Evolutionary conservation across 1,140 invertebrate species (phyloP).

Genomic region (Drosophila arizonae): DNA sequence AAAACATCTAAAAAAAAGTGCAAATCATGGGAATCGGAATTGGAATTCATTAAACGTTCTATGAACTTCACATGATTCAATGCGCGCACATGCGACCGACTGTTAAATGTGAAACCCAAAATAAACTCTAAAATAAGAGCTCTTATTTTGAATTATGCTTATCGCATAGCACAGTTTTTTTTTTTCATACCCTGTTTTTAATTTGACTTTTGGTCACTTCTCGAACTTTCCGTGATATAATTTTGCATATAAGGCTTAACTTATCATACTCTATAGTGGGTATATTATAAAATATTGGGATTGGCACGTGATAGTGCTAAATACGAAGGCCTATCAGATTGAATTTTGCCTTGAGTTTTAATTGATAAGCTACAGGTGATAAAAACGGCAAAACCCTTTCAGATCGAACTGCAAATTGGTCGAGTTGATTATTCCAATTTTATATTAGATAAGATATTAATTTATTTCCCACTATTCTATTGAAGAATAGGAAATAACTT

Average conservation of each 20-base stretch:
- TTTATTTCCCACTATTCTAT: constrained; percentile 16
- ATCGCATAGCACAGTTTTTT: constrained; percentile 28
- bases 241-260: neutral
- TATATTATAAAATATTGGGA: constrained; percentile 28
- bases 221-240: constrained; percentile 26
- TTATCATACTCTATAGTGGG: constrained; percentile 18
- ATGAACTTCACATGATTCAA: constrained; percentile 46
- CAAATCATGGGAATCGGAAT: constrained; percentile 58
- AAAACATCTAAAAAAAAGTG: constrained; percentile 35
- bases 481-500: neutral
- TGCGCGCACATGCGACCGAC: constrained; percentile 6
- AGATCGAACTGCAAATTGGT: constrained; percentile 22
- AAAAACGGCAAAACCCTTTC: constrained; percentile 27
- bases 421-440: constrained; percentile 2
- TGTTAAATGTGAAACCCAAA: constrained; percentile 7
- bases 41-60: constrained; percentile 65
- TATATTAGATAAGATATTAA: constrained; percentile 35
- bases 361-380: constrained; percentile 53
- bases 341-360: constrained; percentile 57
- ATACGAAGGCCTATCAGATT: constrained; percentile 26
- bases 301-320: constrained; percentile 33
- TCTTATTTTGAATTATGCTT: constrained; percentile 28
- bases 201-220: constrained; percentile 19
- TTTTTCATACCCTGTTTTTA: neutral
- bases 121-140: constrained; percentile 19